Conservation (phyloP, 2,797 vertebrate species). For the Chaenodraco wilsoni region DNA sequence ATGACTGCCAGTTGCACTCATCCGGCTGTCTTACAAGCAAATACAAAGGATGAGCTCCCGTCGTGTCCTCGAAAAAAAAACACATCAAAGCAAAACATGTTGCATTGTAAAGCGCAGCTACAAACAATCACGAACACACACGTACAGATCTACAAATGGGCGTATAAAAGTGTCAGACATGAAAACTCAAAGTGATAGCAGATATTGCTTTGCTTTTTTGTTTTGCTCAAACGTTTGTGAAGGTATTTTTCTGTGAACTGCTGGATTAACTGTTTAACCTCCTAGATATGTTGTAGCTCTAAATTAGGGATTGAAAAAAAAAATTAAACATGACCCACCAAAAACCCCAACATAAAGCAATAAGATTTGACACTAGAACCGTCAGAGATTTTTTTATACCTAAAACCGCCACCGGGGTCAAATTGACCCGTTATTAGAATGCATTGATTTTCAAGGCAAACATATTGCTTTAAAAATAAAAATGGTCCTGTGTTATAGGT, state of each 20-base stretch:
- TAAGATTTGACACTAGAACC: background rate
- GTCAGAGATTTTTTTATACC: background rate
- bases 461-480: too few relatives aligned
- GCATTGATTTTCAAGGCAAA: too few relatives aligned
- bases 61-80: constrained; percentile 39
- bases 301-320: constrained; percentile 2
- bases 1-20: constrained; percentile 74
- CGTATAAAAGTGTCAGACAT: constrained; percentile 17
- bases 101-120: constrained; percentile 9
- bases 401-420: too few relatives aligned
- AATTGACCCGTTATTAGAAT: too few relatives aligned
- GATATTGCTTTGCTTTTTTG: background rate
- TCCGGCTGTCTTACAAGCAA: constrained; percentile 72
- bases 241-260: constrained; percentile 4
- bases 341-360: background rate
- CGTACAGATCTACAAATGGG: constrained; percentile 32
- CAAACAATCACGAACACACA: constrained; percentile 7
- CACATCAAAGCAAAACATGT: constrained; percentile 63
- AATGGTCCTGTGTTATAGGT: too few relatives aligned
- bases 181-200: constrained; percentile 5
- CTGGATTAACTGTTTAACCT: constrained; percentile 22
- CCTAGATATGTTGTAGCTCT: constrained; percentile 7
- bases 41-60: constrained; percentile 63
- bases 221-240: constrained; percentile 3
- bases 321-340: background rate